These are phyloP conservation scores for Lumbricus terrestris DNA, from an alignment of 2,888 invertebrate species.

Conservation along the genomic window DNA sequence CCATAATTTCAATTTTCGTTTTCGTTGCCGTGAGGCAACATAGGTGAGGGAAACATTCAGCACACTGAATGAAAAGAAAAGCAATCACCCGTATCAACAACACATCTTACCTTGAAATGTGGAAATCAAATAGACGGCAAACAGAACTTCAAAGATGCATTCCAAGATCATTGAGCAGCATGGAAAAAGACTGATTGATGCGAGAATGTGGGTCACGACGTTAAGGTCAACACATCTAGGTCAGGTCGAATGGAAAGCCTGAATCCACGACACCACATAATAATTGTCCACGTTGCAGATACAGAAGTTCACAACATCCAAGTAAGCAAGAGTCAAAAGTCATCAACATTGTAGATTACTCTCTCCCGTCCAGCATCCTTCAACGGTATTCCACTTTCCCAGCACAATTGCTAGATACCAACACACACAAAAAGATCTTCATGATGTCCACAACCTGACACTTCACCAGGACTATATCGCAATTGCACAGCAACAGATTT, in stretches of 20 bases:
- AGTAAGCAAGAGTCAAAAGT: not conserved
- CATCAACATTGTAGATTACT: not conserved
- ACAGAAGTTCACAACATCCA: not conserved
- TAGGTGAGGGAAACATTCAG: too few relatives aligned
- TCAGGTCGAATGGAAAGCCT: not conserved
- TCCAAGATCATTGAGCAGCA: not conserved
- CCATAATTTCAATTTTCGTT: too few relatives aligned
- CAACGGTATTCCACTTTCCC: not conserved
- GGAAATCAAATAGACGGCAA: slow-evolving; percentile 35
- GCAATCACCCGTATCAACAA: too few relatives aligned
- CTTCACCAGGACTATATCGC: too few relatives aligned
- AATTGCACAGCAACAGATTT: not conserved
- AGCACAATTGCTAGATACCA: not conserved
- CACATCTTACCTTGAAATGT: not conserved
- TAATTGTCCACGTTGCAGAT: not conserved
- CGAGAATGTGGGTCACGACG: not conserved
- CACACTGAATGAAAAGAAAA: too few relatives aligned
- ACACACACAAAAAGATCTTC: not conserved
- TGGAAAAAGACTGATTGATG: too few relatives aligned
- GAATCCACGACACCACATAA: not conserved
- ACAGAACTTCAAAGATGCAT: not conserved
- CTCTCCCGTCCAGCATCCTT: not conserved
- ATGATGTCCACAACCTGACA: too few relatives aligned
- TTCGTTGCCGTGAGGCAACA: too few relatives aligned
- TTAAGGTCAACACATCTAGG: not conserved